A percentile compares a stretch with the other conserved stretches of the same genome.
Conservation (phyloP, 2,888 invertebrate species). For the Heteromyza rotundicornis region DNA sequence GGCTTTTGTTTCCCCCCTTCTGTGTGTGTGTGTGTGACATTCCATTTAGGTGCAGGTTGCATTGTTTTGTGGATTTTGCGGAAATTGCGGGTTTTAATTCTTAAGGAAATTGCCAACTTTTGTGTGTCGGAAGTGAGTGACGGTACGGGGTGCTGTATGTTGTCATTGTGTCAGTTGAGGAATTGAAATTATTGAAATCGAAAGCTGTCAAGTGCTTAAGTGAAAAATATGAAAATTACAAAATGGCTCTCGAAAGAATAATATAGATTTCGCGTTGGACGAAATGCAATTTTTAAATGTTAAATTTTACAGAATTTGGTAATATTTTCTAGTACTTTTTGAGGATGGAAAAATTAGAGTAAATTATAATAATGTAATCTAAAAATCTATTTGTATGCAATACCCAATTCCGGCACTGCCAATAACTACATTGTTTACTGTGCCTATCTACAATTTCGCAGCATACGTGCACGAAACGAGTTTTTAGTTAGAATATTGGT, state of each 20-base stretch:
- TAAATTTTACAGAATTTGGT: too few species aligned
- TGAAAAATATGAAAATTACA: constrained; percentile 14
- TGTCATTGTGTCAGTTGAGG: constrained; percentile 3
- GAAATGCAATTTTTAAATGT: neutral
- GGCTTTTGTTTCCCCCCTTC: too few species aligned
- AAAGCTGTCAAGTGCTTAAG: constrained; percentile 25
- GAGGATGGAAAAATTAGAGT: too few species aligned
- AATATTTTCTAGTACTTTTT: too few species aligned
- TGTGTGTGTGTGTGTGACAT: neutral
- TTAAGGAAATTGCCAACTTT: constrained; percentile 35
- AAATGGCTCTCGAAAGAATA: constrained; percentile 14
- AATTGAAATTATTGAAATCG: constrained; percentile 19
- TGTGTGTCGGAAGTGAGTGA: neutral
- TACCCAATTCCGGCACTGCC: too few species aligned
- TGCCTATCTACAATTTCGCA: too few species aligned
- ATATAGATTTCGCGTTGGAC: neutral
- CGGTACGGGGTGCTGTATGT: neutral
- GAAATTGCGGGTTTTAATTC: constrained; percentile 26
- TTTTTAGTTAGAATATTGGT: too few species aligned
- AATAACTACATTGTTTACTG: too few species aligned
- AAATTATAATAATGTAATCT: too few species aligned
- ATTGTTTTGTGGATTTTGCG: constrained; percentile 3
- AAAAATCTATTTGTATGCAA: too few species aligned
- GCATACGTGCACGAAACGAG: too few species aligned
- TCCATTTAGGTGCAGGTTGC: neutral